A percentile compares a stretch with the other conserved stretches of the same genome.
These are phyloP conservation scores for Anser cygnoides DNA, from an alignment of 2,113 vertebrate species.

Conservation along the genomic window DNA sequence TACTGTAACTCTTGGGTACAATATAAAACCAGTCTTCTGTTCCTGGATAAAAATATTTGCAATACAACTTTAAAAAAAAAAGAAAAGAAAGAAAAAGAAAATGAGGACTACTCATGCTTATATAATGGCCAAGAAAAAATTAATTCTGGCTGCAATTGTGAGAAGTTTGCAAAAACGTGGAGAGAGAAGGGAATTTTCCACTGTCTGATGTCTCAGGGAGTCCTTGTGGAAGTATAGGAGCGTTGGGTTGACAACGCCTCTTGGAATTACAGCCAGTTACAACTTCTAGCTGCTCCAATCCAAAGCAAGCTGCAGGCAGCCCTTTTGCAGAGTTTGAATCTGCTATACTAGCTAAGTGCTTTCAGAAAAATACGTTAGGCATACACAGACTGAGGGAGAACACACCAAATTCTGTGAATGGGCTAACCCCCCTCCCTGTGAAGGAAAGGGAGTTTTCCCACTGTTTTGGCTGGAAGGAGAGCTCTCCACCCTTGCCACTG, in stretches of 20 bases:
- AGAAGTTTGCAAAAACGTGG: background rate
- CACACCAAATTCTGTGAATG: background rate
- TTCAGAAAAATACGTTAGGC: background rate
- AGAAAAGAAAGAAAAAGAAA: background rate
- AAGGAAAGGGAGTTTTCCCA: constrained; percentile 6
- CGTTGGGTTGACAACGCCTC: background rate
- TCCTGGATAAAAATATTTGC: background rate
- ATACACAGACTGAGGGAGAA: background rate
- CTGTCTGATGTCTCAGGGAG: background rate
- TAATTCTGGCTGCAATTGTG: background rate
- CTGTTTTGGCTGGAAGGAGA: background rate
- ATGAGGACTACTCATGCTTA: background rate
- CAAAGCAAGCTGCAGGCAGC: background rate
- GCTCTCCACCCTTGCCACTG: background rate
- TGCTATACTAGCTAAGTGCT: background rate
- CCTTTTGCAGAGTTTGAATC: background rate
- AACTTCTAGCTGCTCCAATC: background rate
- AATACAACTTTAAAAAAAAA: background rate
- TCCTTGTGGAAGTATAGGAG: background rate
- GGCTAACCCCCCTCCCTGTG: background rate
- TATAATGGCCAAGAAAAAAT: background rate
- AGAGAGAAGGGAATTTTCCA: background rate
- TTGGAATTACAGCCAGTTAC: background rate
- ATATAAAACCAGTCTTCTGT: background rate
- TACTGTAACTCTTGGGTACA: background rate